These are phyloP conservation scores for Epirrhoe alternata DNA, from an alignment of 2,888 invertebrate species.

Conservation along the genomic window DNA sequence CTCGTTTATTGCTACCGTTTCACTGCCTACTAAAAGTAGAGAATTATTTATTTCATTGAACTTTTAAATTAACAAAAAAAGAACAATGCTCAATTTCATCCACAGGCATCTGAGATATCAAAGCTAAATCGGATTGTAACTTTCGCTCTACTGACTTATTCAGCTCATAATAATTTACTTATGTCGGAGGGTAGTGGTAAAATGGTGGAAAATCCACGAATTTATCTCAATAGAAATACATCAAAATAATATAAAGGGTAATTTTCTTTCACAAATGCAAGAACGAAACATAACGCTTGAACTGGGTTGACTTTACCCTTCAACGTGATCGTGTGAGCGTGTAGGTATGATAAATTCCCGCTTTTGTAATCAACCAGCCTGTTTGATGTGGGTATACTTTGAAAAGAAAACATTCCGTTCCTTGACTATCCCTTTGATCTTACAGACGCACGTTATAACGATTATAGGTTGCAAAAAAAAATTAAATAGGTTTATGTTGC, in stretches of 20 bases:
- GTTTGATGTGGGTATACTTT: conserved; percentile 35
- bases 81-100: conserved; percentile 41
- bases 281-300: conserved; percentile 3
- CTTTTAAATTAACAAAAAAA: conserved; percentile 30
- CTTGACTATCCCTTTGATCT: conserved; percentile 28
- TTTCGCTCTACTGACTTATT: conserved; percentile 40
- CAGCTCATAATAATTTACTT: conserved; percentile 33
- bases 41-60: conserved; percentile 1
- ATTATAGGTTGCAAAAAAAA: conserved; percentile 19
- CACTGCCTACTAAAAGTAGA: neutral
- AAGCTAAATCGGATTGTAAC: conserved; percentile 33
- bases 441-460: conserved; percentile 10
- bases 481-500: conserved; percentile 9
- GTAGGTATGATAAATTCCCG: conserved; percentile 31
- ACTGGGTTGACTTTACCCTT: conserved; percentile 9
- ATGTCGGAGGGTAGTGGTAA: neutral
- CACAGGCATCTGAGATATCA: conserved; percentile 27
- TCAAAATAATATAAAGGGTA: neutral
- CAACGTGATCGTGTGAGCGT: conserved; percentile 25
- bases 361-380: conserved; percentile 37
- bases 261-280: neutral
- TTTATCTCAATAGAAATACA: neutral
- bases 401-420: conserved; percentile 27
- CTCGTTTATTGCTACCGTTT: conserved; percentile 13
- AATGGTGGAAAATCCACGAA: neutral